Evolutionary conservation across 2,113 vertebrate genomes (phyloP).

Genomic region (Phycodurus eques): DNA sequence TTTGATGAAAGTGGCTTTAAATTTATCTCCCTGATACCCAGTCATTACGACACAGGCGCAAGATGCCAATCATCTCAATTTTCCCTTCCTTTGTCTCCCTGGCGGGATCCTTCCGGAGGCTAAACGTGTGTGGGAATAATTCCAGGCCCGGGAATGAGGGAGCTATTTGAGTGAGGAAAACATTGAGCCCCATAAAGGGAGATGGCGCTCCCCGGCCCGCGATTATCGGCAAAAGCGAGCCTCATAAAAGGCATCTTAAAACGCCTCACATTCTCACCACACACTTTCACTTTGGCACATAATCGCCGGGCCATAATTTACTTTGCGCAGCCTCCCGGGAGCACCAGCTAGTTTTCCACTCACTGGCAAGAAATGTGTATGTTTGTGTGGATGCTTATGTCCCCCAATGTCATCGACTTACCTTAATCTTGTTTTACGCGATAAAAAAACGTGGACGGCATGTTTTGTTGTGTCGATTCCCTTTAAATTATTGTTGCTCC

Average conservation of each 20-base stretch:
- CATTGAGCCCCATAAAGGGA: conserved; percentile 61
- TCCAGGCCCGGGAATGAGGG: conserved; percentile 29
- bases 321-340: conserved; percentile 47
- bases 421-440: conserved; percentile 48
- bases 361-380: conserved; percentile 24
- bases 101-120: conserved; percentile 54
- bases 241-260: conserved; percentile 64
- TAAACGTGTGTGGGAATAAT: conserved; percentile 60
- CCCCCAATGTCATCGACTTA: conserved; percentile 41
- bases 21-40: conserved; percentile 7
- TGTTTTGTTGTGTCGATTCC: conserved; percentile 48
- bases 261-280: conserved; percentile 52
- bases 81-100: conserved; percentile 22
- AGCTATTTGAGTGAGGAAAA: conserved; percentile 48
- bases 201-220: conserved; percentile 52
- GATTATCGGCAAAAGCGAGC: conserved; percentile 55
- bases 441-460: conserved; percentile 40
- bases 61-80: conserved; percentile 45
- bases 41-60: conserved; percentile 58
- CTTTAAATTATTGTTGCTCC: conserved; percentile 65
- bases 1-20: background rate
- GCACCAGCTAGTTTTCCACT: conserved; percentile 50
- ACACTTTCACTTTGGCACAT: conserved; percentile 53
- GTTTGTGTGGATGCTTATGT: background rate
- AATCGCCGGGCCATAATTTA: conserved; percentile 61